Evolutionary conservation across 2,113 vertebrate genomes (phyloP).

Genomic region (Hippopotamus amphibius): DNA sequence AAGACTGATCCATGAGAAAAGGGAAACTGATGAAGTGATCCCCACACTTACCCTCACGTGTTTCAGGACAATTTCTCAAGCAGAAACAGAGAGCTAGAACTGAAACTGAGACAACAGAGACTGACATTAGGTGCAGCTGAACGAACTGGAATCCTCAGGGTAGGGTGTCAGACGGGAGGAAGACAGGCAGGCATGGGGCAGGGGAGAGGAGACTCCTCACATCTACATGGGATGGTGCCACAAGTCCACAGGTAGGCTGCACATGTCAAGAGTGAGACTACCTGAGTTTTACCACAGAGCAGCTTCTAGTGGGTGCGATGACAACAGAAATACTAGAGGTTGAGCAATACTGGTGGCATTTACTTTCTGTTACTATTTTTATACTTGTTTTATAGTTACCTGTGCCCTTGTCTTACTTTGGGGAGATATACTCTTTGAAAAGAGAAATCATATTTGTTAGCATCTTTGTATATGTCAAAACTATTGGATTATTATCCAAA

Average conservation of each 20-base stretch:
- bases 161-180: neutral
- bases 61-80: too few relatives aligned
- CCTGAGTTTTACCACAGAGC: neutral
- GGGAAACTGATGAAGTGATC: too few relatives aligned
- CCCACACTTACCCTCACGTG: too few relatives aligned
- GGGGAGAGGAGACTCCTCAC: neutral
- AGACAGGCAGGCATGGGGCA: fast-evolving
- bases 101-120: neutral
- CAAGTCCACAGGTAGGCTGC: neutral
- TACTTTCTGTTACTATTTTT: slow-evolving; percentile 9
- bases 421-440: neutral
- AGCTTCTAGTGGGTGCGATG: neutral
- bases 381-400: neutral
- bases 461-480: neutral
- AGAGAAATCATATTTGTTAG: neutral
- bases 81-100: too few relatives aligned
- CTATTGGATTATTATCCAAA: neutral
- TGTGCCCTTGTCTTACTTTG: neutral
- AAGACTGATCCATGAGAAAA: too few relatives aligned
- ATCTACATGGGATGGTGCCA: neutral
- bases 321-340: neutral
- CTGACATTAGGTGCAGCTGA: neutral
- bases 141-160: neutral
- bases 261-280: neutral
- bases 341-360: neutral